phyloP scores from a whole-genome alignment of 2,888 invertebrate genomes.

The Agrotis segetum region DNA sequence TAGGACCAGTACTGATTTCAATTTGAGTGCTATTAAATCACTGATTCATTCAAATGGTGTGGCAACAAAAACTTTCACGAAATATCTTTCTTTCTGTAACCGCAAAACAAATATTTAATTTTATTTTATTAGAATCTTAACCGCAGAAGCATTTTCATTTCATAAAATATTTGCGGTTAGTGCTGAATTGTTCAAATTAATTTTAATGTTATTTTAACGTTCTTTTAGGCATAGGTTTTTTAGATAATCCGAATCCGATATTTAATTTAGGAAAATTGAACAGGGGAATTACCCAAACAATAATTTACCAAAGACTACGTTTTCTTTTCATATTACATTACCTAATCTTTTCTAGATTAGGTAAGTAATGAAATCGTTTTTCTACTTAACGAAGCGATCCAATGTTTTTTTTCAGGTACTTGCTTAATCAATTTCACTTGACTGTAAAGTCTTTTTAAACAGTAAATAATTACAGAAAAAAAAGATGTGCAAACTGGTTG shows the following conservation, averaged over 20 bases:
- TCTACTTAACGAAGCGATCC: neutral
- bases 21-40: neutral
- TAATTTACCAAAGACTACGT: neutral
- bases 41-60: neutral
- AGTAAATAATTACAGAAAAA: neutral
- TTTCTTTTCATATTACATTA: neutral
- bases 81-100: constrained; percentile 12
- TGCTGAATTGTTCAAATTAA: constrained; percentile 1
- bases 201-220: neutral
- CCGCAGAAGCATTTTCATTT: constrained; percentile 25
- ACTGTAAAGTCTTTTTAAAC: neutral
- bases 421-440: constrained; percentile 7
- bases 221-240: neutral
- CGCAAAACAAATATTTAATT: constrained; percentile 34
- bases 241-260: neutral
- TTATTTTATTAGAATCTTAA: constrained; percentile 26
- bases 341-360: neutral
- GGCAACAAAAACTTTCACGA: constrained; percentile 11
- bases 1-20: neutral
- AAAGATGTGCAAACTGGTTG: constrained; percentile 16
- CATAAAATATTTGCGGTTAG: constrained; percentile 26
- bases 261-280: neutral
- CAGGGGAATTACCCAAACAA: neutral
- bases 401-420: constrained; percentile 22
- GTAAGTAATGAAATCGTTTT: neutral